phyloP scores from a whole-genome alignment of 2,888 invertebrate genomes.

The Xylota sylvarum region DNA sequence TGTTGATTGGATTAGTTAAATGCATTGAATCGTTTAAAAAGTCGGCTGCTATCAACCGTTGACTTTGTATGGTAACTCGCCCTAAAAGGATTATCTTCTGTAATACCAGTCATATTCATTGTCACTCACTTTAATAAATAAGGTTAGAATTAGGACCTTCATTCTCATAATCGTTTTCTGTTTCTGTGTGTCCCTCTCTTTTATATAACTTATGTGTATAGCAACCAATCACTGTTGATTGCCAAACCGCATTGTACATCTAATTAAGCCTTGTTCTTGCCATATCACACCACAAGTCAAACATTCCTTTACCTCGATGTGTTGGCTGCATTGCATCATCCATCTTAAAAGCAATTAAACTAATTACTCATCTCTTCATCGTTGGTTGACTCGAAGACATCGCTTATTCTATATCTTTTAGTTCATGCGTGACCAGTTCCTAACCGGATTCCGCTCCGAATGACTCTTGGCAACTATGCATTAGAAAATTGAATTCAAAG shows the following conservation, averaged over 20 bases:
- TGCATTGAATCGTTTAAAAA: no score
- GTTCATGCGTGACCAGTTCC: slow-evolving; percentile 24
- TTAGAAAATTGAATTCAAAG: slow-evolving; percentile 32
- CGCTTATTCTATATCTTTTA: background rate
- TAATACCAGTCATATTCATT: no score
- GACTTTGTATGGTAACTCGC: no score
- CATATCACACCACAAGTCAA: background rate
- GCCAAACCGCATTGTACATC: background rate
- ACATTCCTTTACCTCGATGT: background rate
- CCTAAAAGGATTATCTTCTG: no score
- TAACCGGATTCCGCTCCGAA: background rate
- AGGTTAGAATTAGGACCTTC: no score
- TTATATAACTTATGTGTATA: background rate
- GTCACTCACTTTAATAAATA: no score
- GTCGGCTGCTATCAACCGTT: no score
- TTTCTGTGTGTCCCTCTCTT: no score
- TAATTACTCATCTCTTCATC: slow-evolving; percentile 25
- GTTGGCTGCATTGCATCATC: slow-evolving; percentile 25
- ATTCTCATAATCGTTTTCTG: background rate
- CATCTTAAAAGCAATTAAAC: slow-evolving; percentile 42
- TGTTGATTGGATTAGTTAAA: no score
- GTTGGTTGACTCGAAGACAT: slow-evolving; percentile 23
- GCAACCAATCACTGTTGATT: background rate
- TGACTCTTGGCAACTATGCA: slow-evolving; percentile 7
- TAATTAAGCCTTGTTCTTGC: background rate